Conservation (phyloP, 1,140 invertebrate species). For the Cotesia vestalis region DNA sequence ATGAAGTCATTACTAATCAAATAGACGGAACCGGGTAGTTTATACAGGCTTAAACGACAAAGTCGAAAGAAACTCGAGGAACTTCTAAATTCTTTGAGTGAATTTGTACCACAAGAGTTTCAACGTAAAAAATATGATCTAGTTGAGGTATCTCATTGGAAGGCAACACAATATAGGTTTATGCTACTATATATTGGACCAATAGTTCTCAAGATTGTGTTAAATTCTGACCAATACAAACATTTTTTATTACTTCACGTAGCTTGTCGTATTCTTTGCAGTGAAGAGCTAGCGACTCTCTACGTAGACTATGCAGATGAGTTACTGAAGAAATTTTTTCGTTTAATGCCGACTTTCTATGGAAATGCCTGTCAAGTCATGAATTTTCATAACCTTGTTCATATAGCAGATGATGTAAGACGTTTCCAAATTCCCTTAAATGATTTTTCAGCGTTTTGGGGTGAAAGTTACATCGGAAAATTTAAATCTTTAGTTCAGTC, state of each 20-base stretch:
- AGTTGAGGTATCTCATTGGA: constrained; percentile 30
- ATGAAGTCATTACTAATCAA: constrained; percentile 31
- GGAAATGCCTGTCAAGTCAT: constrained; percentile 32
- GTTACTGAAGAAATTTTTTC: constrained; percentile 35
- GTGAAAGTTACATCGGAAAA: constrained; percentile 35
- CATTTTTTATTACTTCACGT: constrained; percentile 33
- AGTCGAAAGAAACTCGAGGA: constrained; percentile 1
- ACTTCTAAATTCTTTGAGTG: constrained; percentile 2
- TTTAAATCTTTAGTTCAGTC: constrained; percentile 34
- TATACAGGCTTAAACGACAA: background rate
- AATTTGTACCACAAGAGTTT: constrained; percentile 32
- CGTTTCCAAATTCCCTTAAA: constrained; percentile 32
- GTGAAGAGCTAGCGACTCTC: constrained; percentile 6
- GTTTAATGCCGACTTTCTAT: constrained; percentile 32
- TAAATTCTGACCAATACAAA: constrained; percentile 21
- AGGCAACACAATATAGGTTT: constrained; percentile 36
- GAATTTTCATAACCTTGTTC: constrained; percentile 40
- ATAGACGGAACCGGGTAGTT: constrained; percentile 21
- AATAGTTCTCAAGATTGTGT: constrained; percentile 21
- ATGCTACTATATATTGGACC: constrained; percentile 30
- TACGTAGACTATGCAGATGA: constrained; percentile 26
- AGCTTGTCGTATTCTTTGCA: constrained; percentile 30
- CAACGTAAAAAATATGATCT: constrained; percentile 38
- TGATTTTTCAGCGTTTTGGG: constrained; percentile 36
- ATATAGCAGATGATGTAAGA: constrained; percentile 39